Conservation (phyloP, 2,888 invertebrate species). For the Autographa pulchrina region DNA sequence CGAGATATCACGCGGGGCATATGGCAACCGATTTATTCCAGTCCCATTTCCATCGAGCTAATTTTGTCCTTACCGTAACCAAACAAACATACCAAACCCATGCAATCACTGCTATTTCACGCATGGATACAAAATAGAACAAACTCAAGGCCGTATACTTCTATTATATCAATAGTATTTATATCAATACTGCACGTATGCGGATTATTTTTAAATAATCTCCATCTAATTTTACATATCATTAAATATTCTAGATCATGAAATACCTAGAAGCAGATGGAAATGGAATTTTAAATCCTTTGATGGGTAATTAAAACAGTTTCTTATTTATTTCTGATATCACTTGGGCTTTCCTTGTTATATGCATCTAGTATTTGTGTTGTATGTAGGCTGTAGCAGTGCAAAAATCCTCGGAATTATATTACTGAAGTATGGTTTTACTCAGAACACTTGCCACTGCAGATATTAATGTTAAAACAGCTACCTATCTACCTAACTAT, state of each 20-base stretch:
- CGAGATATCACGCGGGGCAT: conserved; percentile 33
- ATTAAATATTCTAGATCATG: conserved; percentile 1
- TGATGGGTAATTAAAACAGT: neutral
- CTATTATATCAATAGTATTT: conserved; percentile 58
- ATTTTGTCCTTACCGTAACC: conserved; percentile 63
- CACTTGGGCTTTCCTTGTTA: too few species aligned
- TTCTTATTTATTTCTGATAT: neutral
- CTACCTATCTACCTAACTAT: neutral
- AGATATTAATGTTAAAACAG: too few species aligned
- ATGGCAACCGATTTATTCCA: conserved; percentile 55
- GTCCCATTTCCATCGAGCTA: conserved; percentile 62
- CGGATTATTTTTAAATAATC: conserved; percentile 26
- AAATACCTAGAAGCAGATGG: neutral
- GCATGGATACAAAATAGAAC: conserved; percentile 68
- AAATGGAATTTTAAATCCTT: neutral
- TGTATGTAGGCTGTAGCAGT: too few species aligned
- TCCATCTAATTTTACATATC: neutral
- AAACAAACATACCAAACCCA: conserved; percentile 63
- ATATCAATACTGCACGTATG: conserved; percentile 40
- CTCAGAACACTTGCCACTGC: too few species aligned
- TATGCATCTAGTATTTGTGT: too few species aligned
- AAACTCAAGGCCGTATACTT: conserved; percentile 56
- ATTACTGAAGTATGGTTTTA: too few species aligned
- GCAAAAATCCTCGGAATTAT: too few species aligned
- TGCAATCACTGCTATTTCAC: conserved; percentile 74